Conservation (phyloP, 30 jellyfish, hydroid and myxozoan species). For the Hydra vulgaris region DNA sequence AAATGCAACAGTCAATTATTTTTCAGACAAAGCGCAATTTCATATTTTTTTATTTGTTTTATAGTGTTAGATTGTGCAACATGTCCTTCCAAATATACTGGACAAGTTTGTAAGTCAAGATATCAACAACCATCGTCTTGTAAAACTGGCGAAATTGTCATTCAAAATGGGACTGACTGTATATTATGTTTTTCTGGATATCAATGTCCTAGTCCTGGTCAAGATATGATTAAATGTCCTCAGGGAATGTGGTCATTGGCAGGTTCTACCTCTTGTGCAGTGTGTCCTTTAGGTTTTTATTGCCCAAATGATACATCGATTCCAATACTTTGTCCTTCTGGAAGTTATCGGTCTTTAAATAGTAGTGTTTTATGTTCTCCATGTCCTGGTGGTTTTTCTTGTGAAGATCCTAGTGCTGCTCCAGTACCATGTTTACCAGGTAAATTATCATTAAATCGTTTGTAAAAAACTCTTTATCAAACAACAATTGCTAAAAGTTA, state of each 20-base stretch:
- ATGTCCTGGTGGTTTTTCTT: constrained; percentile 77
- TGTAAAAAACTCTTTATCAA: too few species aligned
- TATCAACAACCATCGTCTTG: constrained; percentile 50
- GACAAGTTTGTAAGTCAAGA: constrained; percentile 69
- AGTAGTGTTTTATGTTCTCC: constrained; percentile 32
- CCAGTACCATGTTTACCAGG: constrained; percentile 81
- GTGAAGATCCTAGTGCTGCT: constrained; percentile 60
- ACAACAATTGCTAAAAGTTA: too few species aligned
- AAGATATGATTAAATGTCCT: constrained; percentile 46
- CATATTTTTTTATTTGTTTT: too few species aligned
- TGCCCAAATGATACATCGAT: constrained; percentile 44
- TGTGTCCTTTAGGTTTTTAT: constrained; percentile 64
- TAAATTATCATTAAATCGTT: too few species aligned
- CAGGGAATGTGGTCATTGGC: constrained; percentile 57
- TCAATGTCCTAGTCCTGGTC: constrained; percentile 78
- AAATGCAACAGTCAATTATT: too few species aligned
- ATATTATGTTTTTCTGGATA: constrained; percentile 65
- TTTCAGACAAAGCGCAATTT: too few species aligned
- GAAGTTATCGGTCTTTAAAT: constrained; percentile 40
- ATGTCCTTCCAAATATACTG: constrained; percentile 62
- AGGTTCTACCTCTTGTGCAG: constrained; percentile 61
- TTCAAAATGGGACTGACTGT: constrained; percentile 61
- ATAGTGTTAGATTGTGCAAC: constrained; percentile 55
- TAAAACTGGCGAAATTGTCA: constrained; percentile 54
- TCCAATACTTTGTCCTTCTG: constrained; percentile 65